These are phyloP conservation scores for Drosophila fungiperda DNA, from an alignment of 2,888 invertebrate genomes.

Conservation along the genomic window DNA sequence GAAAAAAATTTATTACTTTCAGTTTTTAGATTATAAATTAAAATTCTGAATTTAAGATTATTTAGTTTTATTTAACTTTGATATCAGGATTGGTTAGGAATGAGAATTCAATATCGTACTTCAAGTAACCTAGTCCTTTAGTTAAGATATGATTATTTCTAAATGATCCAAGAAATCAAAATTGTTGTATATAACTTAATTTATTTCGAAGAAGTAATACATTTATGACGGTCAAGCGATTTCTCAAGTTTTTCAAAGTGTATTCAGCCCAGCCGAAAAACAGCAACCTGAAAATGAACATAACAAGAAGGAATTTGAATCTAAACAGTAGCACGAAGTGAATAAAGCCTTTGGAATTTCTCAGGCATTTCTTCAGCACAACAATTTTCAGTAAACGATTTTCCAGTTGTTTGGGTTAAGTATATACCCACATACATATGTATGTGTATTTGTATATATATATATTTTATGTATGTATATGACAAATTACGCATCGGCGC, in stretches of 20 bases:
- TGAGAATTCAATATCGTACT: neutral
- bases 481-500: neutral
- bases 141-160: neutral
- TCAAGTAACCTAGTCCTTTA: neutral
- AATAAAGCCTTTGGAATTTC: conserved; percentile 73
- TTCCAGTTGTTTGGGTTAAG: conserved; percentile 27
- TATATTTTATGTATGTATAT: neutral
- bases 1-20: neutral
- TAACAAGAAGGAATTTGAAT: conserved; percentile 31
- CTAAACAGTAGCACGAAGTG: conserved; percentile 51
- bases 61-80: neutral
- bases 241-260: neutral
- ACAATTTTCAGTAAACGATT: conserved; percentile 5
- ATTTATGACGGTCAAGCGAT: neutral
- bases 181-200: neutral
- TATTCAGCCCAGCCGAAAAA: conserved; percentile 17
- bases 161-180: neutral
- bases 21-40: neutral
- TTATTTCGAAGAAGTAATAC: neutral
- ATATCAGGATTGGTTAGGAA: neutral
- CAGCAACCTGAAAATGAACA: conserved; percentile 4
- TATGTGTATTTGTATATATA: neutral
- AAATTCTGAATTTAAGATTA: neutral
- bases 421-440: conserved; percentile 4
- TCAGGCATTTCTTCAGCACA: conserved; percentile 22